Base-by-base conservation (phyloP, 2,113 vertebrate genomes). In the Empidonax traillii region DNA sequence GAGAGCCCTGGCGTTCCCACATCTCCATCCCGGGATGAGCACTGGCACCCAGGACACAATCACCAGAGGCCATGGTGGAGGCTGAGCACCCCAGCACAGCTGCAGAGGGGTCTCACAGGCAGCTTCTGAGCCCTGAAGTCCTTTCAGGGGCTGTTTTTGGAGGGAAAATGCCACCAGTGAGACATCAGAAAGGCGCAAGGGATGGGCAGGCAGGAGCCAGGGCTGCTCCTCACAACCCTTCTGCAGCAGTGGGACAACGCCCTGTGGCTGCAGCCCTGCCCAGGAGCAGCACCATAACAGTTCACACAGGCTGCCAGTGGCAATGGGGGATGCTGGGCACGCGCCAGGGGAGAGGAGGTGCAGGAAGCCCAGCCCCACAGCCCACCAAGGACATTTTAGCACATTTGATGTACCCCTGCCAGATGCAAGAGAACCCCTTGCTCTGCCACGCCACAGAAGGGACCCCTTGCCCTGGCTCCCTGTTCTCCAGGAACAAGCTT, bases 241-340 rank as follows among this genome's bases (percentile, higher is more conserved):
- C 3, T 0, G 44, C 56, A 76, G 21, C 1, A 1, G 14, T 9
- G 6, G 19, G 31, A 53, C 12, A 2, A 2, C 1, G 8, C 53
- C 76, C 39, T 0, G 0, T 53, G 28, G 22, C n/a, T 53, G 49
- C 63, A 87, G 82, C 61, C 65, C n/a, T n/a, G 61, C 66, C 35
- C 20, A 13, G 87, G 4, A 55, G 9, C 66, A 59, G 66, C 72
- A 74, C 71, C 3, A 1, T 3, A 52, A 9, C 41, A 33, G 47
- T 21, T 43, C 9, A 3, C 44, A 12, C n/a, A 9, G 59, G 68
- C 52, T 83, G 72, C 87, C 6, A 4, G 52, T 52, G 58, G 69
- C 49, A 65, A 59, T 1, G 12, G 24, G 35, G 7, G 27, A 31
- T 39, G 23, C 39, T 25, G n/a, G 24, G 55, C 13, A 3, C 1